A percentile compares a stretch with the other conserved stretches of the same genome.
Evolutionary conservation across 2,113 vertebrate species (phyloP).

Genomic region (Boleophthalmus pectinirostris): DNA sequence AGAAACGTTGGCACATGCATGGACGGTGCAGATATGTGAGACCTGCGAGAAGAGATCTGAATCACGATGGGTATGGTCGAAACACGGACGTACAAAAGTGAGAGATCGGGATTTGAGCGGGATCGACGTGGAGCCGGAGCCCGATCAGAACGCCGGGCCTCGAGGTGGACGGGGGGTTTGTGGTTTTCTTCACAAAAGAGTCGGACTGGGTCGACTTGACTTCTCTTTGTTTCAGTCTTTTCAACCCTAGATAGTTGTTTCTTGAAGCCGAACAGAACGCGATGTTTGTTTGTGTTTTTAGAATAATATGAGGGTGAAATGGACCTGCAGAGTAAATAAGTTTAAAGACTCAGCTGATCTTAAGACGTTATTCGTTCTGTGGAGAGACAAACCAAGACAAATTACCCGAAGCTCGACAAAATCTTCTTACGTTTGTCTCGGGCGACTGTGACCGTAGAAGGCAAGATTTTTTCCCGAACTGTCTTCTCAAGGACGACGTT

Average conservation of each 20-base stretch:
- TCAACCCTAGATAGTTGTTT: background rate
- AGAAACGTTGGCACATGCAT: conserved; percentile 72
- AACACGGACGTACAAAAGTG: conserved; percentile 7
- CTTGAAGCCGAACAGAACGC: background rate
- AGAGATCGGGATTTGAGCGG: background rate
- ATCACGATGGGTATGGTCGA: background rate
- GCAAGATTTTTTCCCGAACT: too few relatives aligned
- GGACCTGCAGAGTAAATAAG: too few relatives aligned
- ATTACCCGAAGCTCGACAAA: too few relatives aligned
- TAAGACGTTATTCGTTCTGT: too few relatives aligned
- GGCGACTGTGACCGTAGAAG: too few relatives aligned
- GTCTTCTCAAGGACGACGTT: too few relatives aligned
- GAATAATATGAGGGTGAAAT: background rate
- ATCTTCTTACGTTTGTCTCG: too few relatives aligned
- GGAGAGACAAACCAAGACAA: too few relatives aligned
- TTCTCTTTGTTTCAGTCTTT: background rate
- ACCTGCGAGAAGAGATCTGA: conserved; percentile 26
- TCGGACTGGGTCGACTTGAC: background rate
- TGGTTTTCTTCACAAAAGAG: background rate
- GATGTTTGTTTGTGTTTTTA: background rate
- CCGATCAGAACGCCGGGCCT: background rate
- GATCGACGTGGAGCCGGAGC: background rate
- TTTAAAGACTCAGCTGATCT: too few relatives aligned
- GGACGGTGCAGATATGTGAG: conserved; percentile 51
- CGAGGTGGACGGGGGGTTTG: background rate